A percentile compares a stretch with the other conserved stretches of the same genome.
phyloP scores from a whole-genome alignment of 1,140 invertebrate species.

The Dendroctonus ponderosae region DNA sequence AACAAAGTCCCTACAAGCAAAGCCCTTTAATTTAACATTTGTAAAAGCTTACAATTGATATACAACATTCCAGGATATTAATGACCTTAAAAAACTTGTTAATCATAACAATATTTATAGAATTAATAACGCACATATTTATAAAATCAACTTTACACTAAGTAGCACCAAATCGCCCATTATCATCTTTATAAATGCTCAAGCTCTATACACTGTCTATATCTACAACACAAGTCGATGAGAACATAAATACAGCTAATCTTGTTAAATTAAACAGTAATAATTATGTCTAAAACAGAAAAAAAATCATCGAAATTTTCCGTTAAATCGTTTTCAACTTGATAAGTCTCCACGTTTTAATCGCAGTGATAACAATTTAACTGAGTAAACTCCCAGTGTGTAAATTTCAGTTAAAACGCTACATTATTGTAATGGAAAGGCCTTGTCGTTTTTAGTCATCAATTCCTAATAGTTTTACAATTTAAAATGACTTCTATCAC shows the following conservation, averaged over 20 bases:
- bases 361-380: too few relatives aligned
- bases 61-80: slow-evolving; percentile 41
- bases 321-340: too few relatives aligned
- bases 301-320: too few relatives aligned
- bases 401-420: too few relatives aligned
- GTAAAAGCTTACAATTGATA: slow-evolving; percentile 38
- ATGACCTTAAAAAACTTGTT: slow-evolving; percentile 31
- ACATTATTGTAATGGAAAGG: too few relatives aligned
- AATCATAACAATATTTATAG: slow-evolving; percentile 35
- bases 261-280: too few relatives aligned
- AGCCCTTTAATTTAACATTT: slow-evolving; percentile 36
- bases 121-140: slow-evolving; percentile 33
- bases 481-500: too few relatives aligned
- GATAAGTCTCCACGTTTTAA: too few relatives aligned
- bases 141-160: slow-evolving; percentile 30
- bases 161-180: slow-evolving; percentile 26
- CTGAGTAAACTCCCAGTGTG: too few relatives aligned
- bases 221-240: slow-evolving; percentile 11
- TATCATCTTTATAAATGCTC: slow-evolving; percentile 18
- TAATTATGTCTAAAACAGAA: too few relatives aligned
- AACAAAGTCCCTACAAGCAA: slow-evolving; percentile 38
- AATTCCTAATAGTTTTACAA: too few relatives aligned
- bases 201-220: slow-evolving; percentile 27
- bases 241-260: slow-evolving; percentile 12
- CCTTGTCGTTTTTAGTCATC: too few relatives aligned